A percentile compares a stretch with the other conserved stretches of the same genome.
Evolutionary conservation across 2,797 vertebrate species (phyloP).

Genomic region (Arremon aurantiirostris): DNA sequence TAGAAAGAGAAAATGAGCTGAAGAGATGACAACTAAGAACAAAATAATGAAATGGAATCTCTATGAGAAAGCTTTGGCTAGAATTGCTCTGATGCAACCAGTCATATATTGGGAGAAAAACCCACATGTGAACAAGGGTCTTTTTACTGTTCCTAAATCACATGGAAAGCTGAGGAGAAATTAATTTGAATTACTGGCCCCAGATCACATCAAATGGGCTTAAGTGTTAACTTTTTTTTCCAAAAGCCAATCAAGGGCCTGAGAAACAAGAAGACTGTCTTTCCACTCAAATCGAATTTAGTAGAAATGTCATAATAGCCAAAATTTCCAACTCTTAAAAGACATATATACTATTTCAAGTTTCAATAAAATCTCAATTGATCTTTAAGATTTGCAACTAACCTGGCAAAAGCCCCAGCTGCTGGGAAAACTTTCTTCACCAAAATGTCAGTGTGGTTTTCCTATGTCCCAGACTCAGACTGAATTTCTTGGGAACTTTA

Average conservation of each 20-base stretch:
- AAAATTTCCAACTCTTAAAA: background rate
- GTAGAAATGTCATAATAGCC: background rate
- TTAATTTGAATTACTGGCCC: background rate
- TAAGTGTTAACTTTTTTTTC: background rate
- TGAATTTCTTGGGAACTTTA: background rate
- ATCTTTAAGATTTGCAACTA: background rate
- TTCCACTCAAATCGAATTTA: background rate
- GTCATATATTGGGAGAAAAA: background rate
- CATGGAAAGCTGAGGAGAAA: background rate
- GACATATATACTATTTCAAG: background rate
- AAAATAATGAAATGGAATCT: background rate
- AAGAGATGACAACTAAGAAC: background rate
- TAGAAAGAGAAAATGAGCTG: background rate
- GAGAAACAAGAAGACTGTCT: background rate
- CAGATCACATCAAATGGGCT: background rate
- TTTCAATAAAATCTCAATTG: background rate
- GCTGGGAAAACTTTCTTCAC: background rate
- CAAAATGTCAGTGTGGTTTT: background rate
- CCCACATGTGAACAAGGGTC: background rate
- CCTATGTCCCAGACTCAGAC: background rate
- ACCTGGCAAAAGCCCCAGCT: background rate
- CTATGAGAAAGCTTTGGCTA: background rate
- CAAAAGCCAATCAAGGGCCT: background rate
- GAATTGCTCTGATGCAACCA: background rate
- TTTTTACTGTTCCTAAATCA: background rate